Base-by-base conservation (phyloP, 2,113 vertebrate species). In the Odontesthes bonariensis region DNA sequence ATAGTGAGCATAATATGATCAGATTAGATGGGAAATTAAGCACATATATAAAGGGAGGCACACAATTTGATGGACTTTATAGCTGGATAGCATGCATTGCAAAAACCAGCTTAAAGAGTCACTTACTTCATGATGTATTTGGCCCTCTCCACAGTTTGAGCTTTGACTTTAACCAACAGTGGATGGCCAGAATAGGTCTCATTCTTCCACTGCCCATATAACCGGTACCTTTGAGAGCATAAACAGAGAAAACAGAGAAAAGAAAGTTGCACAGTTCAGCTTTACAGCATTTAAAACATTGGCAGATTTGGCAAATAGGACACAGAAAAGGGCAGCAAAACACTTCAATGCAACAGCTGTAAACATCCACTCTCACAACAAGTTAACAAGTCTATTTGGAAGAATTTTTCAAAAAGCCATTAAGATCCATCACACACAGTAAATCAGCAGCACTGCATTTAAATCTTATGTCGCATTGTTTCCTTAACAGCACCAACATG, bases 181-280 rank as follows among this genome's bases (percentile, higher is more conserved):
- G 97, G 97, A 80, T 99, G 98, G 79, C 95, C 96, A 14, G 95
- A 95, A 74, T 99, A 99, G 0, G 97, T 99, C 92, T 99, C 98
- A 6, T 99, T 99, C 91, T 99, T 99, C 98, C 97, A 99, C 0
- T 99, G 98, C 9, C 98, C 98, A 73, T 99, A 99, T 27, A 99
- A 94, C 77, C 97, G 97, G 80, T 99, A 99, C 93, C 98, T 99
- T 84, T 54, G 38, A 20, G 44, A 58, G 40, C 35, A 73, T 0
- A 47, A 20, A 75, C 4, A 58, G 20, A 75, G 31, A 65, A 47
- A 20, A 75, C 4, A 58, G 20, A 75, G 31, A 65, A 69, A 42
- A 17, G 0, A 53, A 5, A 61, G 51, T 58, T 33, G n/a, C 23
- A 7, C 27, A 40, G 16, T 51, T 58, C 52, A 70, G 33, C 5